A percentile compares a stretch with the other conserved stretches of the same genome.
Evolutionary conservation across 1,140 invertebrate species (phyloP).

Genomic region (Drosophila mauritiana): DNA sequence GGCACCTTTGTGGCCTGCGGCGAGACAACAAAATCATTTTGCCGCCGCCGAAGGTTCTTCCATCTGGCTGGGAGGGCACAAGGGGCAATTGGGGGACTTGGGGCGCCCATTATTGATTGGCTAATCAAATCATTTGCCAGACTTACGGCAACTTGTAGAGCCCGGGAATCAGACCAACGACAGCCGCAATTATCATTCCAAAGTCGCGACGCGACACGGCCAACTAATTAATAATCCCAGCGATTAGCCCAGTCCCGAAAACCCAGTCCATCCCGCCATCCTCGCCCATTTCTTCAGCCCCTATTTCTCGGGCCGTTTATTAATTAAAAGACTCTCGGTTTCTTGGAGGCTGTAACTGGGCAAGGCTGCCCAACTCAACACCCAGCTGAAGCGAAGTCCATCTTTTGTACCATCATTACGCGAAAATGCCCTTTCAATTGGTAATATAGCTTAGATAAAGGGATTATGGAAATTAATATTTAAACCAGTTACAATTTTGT

Average conservation of each 20-base stretch:
- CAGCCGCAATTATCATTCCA: constrained; percentile 83
- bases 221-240: constrained; percentile 79
- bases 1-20: constrained; percentile 81
- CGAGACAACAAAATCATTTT: constrained; percentile 84
- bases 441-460: not conserved
- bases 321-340: constrained; percentile 71
- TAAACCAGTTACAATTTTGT: too few species aligned
- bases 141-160: constrained; percentile 44
- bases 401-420: constrained; percentile 34
- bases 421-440: constrained; percentile 8
- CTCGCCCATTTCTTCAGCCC: not conserved
- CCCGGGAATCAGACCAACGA: constrained; percentile 49
- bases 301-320: constrained; percentile 59
- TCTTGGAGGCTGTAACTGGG: constrained; percentile 55
- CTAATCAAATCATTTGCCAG: constrained; percentile 79
- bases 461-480: too few species aligned
- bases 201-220: constrained; percentile 55
- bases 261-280: not conserved
- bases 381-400: constrained; percentile 38
- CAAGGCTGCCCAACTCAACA: constrained; percentile 45
- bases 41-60: constrained; percentile 64
- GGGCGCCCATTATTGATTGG: constrained; percentile 75
- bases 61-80: not conserved
- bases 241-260: constrained; percentile 63
- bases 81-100: constrained; percentile 20